phyloP scores from a whole-genome alignment of 2,113 vertebrate genomes.

The Eulemur rufifrons region DNA sequence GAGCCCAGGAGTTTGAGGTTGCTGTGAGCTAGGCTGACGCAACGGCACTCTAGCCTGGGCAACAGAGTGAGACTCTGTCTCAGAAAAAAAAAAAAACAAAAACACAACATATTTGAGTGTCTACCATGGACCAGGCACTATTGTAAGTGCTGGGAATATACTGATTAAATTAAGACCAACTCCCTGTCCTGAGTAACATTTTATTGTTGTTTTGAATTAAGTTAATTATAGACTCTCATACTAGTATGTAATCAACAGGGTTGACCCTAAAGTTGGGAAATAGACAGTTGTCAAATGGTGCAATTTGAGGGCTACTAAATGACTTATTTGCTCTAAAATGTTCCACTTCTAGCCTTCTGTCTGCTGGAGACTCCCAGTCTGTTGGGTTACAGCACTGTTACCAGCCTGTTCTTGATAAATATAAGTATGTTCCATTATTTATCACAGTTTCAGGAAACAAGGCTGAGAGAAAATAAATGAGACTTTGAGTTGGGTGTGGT shows the following conservation, averaged over 20 bases:
- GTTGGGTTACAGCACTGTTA: not conserved
- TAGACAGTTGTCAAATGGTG: constrained; percentile 23
- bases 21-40: too few relatives aligned
- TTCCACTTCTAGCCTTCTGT: not conserved
- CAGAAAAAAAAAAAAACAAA: too few relatives aligned
- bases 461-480: not conserved
- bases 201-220: constrained; percentile 67
- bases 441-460: not conserved
- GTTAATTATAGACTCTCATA: constrained; percentile 70
- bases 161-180: constrained; percentile 20
- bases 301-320: constrained; percentile 27
- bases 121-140: not conserved
- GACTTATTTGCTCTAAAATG: constrained; percentile 28
- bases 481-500: not conserved
- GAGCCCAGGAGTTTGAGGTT: too few relatives aligned
- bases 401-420: not conserved
- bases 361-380: not conserved
- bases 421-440: not conserved
- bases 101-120: not conserved
- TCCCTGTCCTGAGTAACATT: constrained; percentile 14
- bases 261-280: constrained; percentile 48
- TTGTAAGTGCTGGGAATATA: not conserved
- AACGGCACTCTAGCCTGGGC: too few relatives aligned
- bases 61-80: too few relatives aligned
- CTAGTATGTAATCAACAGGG: constrained; percentile 56